A percentile compares a stretch with the other conserved stretches of the same genome.
Evolutionary conservation across 2,888 invertebrate species (phyloP).

Genomic region (Leistus spinibarbis): DNA sequence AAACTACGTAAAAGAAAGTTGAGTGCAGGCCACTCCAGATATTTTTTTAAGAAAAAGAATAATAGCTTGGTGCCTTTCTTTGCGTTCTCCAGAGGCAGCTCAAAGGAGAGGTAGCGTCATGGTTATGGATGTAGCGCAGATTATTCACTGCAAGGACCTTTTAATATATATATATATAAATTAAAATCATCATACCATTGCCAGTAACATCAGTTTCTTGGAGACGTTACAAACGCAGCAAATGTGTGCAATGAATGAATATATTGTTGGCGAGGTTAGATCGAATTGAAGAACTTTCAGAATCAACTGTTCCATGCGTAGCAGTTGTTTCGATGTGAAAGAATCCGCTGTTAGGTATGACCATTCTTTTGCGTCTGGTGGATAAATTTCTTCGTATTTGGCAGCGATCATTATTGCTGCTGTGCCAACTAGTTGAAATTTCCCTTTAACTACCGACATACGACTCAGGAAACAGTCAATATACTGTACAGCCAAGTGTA

Average conservation of each 20-base stretch:
- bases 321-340: conserved; percentile 50
- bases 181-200: conserved; percentile 48
- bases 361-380: conserved; percentile 52
- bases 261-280: conserved; percentile 52
- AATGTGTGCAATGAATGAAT: conserved; percentile 50
- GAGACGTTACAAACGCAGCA: conserved; percentile 48
- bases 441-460: conserved; percentile 52
- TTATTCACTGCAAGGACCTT: no score
- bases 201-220: conserved; percentile 48
- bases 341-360: conserved; percentile 51
- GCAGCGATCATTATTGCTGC: conserved; percentile 54
- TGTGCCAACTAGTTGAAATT: conserved; percentile 52
- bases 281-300: conserved; percentile 51
- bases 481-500: conserved; percentile 52
- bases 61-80: no score
- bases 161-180: neutral
- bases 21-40: no score
- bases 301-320: conserved; percentile 54
- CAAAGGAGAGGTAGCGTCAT: no score
- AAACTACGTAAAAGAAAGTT: no score
- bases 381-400: conserved; percentile 55
- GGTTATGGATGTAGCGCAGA: no score
- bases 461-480: conserved; percentile 53
- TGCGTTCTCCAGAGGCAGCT: no score
- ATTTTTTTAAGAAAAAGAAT: no score